These are phyloP conservation scores for Zosterops lateralis DNA, from an alignment of 2,113 vertebrate species.

Conservation along the genomic window DNA sequence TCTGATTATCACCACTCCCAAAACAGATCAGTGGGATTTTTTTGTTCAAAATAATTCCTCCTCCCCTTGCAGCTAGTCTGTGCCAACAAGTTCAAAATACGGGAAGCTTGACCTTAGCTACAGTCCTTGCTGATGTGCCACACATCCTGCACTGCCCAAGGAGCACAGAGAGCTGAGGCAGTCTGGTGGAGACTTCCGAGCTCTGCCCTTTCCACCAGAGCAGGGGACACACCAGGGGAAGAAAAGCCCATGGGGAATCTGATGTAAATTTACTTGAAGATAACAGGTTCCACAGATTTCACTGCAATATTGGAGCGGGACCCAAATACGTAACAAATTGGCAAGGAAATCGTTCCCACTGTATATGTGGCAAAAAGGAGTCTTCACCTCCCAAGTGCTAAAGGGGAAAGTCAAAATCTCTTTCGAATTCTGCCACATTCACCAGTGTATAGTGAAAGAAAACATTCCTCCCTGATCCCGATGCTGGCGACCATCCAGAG, in stretches of 20 bases:
- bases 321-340: background rate
- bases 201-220: background rate
- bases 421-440: slow-evolving; percentile 15
- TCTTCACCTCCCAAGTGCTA: background rate
- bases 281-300: slow-evolving; percentile 2
- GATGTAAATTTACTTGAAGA: background rate
- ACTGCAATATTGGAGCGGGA: background rate
- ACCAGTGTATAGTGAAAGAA: slow-evolving; percentile 39
- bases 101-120: slow-evolving; percentile 36
- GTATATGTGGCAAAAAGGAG: background rate
- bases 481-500: slow-evolving; percentile 32
- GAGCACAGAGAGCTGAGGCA: background rate
- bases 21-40: slow-evolving; percentile 49
- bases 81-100: slow-evolving; percentile 46
- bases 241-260: background rate
- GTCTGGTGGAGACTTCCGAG: background rate
- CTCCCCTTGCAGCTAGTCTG: slow-evolving; percentile 8
- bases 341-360: background rate
- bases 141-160: background rate
- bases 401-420: slow-evolving; percentile 34
- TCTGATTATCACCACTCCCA: slow-evolving; percentile 63
- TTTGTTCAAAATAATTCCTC: slow-evolving; percentile 49
- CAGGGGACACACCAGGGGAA: background rate
- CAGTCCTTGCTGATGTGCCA: background rate
- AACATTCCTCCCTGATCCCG: slow-evolving; percentile 56